Evolutionary conservation across 2,797 vertebrate species (phyloP).

Genomic region (Cyclura pinguis): DNA sequence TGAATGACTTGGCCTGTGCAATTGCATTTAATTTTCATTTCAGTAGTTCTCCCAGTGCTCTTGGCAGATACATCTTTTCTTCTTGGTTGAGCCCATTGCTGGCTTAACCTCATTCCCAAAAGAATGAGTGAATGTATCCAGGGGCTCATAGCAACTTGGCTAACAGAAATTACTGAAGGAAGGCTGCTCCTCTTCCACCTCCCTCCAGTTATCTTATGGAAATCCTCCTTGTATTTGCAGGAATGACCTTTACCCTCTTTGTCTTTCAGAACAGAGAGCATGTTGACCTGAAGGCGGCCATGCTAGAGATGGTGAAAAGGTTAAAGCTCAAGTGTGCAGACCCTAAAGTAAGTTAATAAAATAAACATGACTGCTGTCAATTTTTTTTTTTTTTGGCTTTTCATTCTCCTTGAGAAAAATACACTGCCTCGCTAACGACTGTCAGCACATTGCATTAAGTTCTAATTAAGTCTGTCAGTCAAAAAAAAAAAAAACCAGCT

Average conservation of each 20-base stretch:
- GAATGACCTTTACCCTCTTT: conserved; percentile 63
- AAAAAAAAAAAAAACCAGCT: conserved; percentile 38
- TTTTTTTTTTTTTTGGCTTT: conserved; percentile 28
- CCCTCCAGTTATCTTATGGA: conserved; percentile 52
- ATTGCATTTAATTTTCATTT: conserved; percentile 74
- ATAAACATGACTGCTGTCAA: conserved; percentile 5
- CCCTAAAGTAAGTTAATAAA: conserved; percentile 85
- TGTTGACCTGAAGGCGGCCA: conserved; percentile 84
- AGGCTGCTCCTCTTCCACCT: conserved; percentile 45
- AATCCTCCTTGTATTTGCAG: conserved; percentile 67
- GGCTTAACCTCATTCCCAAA: conserved; percentile 63
- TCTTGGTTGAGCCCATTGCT: conserved; percentile 56
- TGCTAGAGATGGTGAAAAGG: conserved; percentile 88
- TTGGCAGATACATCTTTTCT: conserved; percentile 62
- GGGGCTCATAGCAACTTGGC: conserved; percentile 54
- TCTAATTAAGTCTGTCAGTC: conserved; percentile 76
- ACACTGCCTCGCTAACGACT: conserved; percentile 61
- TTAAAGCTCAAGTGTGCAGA: conserved; percentile 90
- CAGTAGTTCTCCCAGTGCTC: conserved; percentile 63
- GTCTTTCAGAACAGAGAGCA: conserved; percentile 81
- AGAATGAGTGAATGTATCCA: conserved; percentile 70
- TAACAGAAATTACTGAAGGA: conserved; percentile 57
- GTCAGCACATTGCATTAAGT: conserved; percentile 67
- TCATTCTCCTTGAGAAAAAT: conserved; percentile 67
- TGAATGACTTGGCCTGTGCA: conserved; percentile 53